Evolutionary conservation across 2,888 invertebrate species (phyloP).

Genomic region (Candidula unifasciata): DNA sequence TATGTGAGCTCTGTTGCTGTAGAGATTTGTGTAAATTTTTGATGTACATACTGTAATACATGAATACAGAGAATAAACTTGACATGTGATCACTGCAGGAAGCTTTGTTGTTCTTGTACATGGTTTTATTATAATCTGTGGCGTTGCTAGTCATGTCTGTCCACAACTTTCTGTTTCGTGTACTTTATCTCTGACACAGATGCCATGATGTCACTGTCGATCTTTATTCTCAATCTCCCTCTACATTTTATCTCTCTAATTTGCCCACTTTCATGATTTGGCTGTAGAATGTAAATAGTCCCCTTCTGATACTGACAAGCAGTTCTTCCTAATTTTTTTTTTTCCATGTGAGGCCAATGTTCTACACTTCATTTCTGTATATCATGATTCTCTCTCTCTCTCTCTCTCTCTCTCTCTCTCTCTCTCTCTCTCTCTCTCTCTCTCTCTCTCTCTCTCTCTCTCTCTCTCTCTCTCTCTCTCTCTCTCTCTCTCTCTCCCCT

Average conservation of each 20-base stretch:
- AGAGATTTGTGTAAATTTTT: constrained; percentile 25
- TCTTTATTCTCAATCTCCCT: too few species aligned
- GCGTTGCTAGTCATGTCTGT: too few species aligned
- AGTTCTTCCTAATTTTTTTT: not conserved
- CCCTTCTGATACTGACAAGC: too few species aligned
- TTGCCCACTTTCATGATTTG: too few species aligned
- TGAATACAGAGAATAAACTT: constrained; percentile 18
- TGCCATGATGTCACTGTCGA: too few species aligned
- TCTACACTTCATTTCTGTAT: not conserved
- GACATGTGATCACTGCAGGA: not conserved
- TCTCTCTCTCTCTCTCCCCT: too few species aligned
- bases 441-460: not conserved
- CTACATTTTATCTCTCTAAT: too few species aligned
- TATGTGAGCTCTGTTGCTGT: not conserved
- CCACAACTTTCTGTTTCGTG: too few species aligned
- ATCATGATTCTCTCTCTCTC: not conserved
- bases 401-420: not conserved
- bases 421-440: not conserved
- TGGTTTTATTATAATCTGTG: not conserved
- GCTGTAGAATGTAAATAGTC: too few species aligned
- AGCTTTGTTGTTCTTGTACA: not conserved
- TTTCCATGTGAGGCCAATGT: not conserved
- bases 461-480: too few species aligned
- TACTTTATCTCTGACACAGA: too few species aligned
- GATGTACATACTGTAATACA: constrained; percentile 35